Evolutionary conservation across 2,113 vertebrate species (phyloP).

Genomic region (Hippocampus mohnikei): DNA sequence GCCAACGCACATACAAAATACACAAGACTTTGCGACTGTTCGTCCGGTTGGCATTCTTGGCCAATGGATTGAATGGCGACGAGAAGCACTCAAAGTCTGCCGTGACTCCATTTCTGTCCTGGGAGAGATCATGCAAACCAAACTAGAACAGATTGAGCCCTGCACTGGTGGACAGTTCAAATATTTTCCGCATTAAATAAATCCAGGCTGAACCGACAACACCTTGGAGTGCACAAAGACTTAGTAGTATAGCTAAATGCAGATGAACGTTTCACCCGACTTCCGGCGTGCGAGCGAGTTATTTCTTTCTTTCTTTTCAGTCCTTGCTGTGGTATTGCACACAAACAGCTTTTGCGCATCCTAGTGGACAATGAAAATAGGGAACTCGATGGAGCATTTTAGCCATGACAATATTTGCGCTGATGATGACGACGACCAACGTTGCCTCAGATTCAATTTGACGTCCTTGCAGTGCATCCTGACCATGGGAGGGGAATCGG

Average conservation of each 20-base stretch:
- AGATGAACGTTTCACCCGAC: background rate
- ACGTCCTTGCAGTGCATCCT: background rate
- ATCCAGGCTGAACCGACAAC: background rate
- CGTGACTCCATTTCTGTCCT: background rate
- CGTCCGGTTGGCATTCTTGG: background rate
- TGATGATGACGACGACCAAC: too few species aligned
- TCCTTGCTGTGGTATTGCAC: background rate
- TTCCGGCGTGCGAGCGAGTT: background rate
- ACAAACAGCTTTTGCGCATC: background rate
- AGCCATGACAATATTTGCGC: background rate
- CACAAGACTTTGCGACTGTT: too few species aligned
- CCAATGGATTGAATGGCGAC: background rate
- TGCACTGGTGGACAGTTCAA: background rate
- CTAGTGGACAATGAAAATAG: background rate
- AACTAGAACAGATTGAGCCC: background rate
- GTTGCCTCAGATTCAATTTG: background rate
- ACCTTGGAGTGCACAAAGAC: background rate
- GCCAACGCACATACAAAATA: too few species aligned
- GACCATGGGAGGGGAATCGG: background rate
- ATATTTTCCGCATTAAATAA: background rate
- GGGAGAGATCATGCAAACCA: background rate
- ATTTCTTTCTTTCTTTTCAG: background rate
- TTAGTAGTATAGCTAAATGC: background rate
- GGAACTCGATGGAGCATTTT: too few species aligned
- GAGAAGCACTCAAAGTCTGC: background rate